These are phyloP conservation scores for Chascanopsetta lugubris DNA, from an alignment of 2,113 vertebrate species.

Conservation along the genomic window DNA sequence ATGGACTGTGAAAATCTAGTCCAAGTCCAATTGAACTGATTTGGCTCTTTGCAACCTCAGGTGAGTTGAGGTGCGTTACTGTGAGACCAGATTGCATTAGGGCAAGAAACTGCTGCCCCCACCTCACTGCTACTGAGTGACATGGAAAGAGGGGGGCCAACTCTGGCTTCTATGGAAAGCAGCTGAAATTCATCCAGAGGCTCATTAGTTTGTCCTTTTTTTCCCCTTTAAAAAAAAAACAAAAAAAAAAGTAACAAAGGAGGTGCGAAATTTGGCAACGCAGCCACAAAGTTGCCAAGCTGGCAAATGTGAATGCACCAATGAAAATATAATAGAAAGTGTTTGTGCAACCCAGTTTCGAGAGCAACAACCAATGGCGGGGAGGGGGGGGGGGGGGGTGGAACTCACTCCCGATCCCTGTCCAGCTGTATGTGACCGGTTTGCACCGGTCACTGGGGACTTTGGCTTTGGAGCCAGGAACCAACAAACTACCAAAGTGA, in stretches of 20 bases:
- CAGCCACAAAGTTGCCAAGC: background rate
- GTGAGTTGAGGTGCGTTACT: background rate
- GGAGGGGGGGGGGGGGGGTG: no score
- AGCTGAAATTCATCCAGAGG: background rate
- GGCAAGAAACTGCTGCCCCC: background rate
- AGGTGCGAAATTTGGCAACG: background rate
- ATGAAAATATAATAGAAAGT: background rate
- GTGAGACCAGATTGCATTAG: background rate
- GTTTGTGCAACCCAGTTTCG: background rate
- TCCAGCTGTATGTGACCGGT: background rate
- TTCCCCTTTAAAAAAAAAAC: no score
- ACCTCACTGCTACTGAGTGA: background rate
- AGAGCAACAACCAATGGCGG: background rate
- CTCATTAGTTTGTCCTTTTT: background rate
- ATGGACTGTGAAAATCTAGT: background rate
- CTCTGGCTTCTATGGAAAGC: background rate
- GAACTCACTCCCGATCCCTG: background rate
- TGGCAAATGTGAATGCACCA: background rate
- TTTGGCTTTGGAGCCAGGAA: background rate
- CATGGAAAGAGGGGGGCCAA: background rate
- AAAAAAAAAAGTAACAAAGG: background rate
- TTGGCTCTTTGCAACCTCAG: background rate
- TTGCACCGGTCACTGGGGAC: background rate
- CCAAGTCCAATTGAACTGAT: background rate
- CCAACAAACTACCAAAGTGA: conserved; percentile 1